Evolutionary conservation across 2,113 vertebrate species (phyloP).

Genomic region (Meriones unguiculatus): DNA sequence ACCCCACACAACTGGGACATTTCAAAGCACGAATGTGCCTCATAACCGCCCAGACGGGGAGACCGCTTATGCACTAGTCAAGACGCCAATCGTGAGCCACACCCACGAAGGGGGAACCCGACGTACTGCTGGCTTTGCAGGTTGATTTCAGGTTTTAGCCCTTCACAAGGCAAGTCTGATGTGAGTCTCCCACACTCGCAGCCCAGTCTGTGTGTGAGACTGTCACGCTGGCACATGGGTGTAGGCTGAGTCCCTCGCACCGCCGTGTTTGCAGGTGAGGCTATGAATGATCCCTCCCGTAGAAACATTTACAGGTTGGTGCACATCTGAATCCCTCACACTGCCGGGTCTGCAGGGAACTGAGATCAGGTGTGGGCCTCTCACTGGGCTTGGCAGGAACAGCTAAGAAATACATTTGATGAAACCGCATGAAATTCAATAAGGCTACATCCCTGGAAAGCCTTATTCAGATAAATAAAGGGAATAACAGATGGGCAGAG

Average conservation of each 20-base stretch:
- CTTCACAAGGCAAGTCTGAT: neutral
- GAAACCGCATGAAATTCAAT: neutral
- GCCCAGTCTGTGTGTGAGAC: no score
- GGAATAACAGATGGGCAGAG: neutral
- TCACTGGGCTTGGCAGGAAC: neutral
- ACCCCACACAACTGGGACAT: rapidly evolving
- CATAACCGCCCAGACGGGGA: no score
- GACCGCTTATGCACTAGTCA: no score
- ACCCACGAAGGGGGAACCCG: rapidly evolving
- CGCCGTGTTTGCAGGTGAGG: neutral
- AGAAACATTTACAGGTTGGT: neutral
- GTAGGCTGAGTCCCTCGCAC: neutral
- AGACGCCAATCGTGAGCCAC: neutral
- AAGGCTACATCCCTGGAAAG: neutral
- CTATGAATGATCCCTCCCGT: neutral
- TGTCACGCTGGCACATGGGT: neutral
- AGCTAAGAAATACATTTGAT: neutral
- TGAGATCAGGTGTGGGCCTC: neutral
- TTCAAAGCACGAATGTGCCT: rapidly evolving
- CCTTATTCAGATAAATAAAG: neutral
- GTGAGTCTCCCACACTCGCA: neutral
- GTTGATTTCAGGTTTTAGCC: neutral
- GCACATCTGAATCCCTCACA: neutral
- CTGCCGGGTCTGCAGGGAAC: neutral
- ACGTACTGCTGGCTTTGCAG: neutral